Evolutionary conservation across 2,797 vertebrate genomes (phyloP), one percentile per base, ranked within the genome.

Genomic region (Melanotaenia trifasciata): DNA sequence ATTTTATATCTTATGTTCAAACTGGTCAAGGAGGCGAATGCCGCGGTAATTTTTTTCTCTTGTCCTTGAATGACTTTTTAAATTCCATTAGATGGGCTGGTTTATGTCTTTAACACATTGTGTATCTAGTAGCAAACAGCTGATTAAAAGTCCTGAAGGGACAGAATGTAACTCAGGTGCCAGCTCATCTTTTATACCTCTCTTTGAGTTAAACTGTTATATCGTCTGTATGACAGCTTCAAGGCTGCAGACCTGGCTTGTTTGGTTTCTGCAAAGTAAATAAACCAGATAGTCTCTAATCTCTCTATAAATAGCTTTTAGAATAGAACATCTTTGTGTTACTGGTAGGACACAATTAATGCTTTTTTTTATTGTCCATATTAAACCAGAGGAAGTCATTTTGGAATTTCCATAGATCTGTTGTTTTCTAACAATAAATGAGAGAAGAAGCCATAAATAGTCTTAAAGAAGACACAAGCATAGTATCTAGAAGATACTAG

Each of bases 1-100:
- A 1, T 20, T 0, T 26, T 77, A 54, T 61, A 5, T 24, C 22
- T 33, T 14, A 22, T 64, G 68, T 72, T 69, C 54, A 43, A 58
- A 32, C 32, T 4, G 32, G 26, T 45, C 0, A 47, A 62, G 70
- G 24, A 64, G 28, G 38, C 45, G 14, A 71, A 56, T 59, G 32
- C 62, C 59, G 58, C 64, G 10, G 32, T 16, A 30, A 3, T 10
- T 32, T 26, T 5, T 43, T 26, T 70, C 13, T 12, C 14, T 26
- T 54, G 51, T 57, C 5, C 14, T 14, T 57, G 16, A 32, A 28
- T 28, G 22, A 54, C 5, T 8, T 57, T 53, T 53, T 74, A 62
- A 18, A 33, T 40, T 18, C 20, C 38, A n/a, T 76, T 54, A 67
- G 18, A 57, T 67, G n/a, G 32, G 16, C 62, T 36, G 3, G 13